Evolutionary conservation across 2,113 vertebrate genomes (phyloP), one percentile per base, ranked within the genome.

Genomic region (Crotalus viridis): DNA sequence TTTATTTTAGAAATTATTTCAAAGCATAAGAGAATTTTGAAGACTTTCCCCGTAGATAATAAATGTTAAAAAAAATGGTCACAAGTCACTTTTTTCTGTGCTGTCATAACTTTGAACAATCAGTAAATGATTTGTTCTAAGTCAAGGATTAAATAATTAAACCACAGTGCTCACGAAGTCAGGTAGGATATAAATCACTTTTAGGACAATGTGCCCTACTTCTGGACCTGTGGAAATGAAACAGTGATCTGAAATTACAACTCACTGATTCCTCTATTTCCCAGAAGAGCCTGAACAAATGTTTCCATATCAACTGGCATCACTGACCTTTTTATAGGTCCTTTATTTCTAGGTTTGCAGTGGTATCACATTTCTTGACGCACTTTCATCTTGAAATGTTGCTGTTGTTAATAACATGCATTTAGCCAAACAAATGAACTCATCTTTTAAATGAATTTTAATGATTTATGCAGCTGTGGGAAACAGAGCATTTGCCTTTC

Each of bases 401-500:
- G 26, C 56, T 52, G 6, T 59, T 26, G 33, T 55, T 85, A 54
- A 21, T 59, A 64, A 85, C 52, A 57, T 17, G 13, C 43, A 85
- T 89, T 51, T 51, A 88, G 26, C 33, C 87, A 91, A 64, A 89
- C 92, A 93, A n/a, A 91, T 94, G 88, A 94, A 89, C 87, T 93
- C 5, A 69, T 19, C 59, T 57, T 69, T 48, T 57, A 64, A 85
- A 95, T 57, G 89, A 51, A 39, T 95, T 89, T 93, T 96, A 52
- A 93, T 94, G 74, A 94, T 95, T 96, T 92, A 91, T 90, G 69
- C 56, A 88, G 88, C 39, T 93, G 91, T 96, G 93, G 69, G 93
- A 94, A 96, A 92, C 10, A 43, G 28, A 8, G 9, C 92, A 94
- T 54, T 94, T 96, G 94, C 86, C 5, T 87, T 69, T 33, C 22